phyloP scores from a whole-genome alignment of 2,113 vertebrate genomes.

The Vombatus ursinus region DNA sequence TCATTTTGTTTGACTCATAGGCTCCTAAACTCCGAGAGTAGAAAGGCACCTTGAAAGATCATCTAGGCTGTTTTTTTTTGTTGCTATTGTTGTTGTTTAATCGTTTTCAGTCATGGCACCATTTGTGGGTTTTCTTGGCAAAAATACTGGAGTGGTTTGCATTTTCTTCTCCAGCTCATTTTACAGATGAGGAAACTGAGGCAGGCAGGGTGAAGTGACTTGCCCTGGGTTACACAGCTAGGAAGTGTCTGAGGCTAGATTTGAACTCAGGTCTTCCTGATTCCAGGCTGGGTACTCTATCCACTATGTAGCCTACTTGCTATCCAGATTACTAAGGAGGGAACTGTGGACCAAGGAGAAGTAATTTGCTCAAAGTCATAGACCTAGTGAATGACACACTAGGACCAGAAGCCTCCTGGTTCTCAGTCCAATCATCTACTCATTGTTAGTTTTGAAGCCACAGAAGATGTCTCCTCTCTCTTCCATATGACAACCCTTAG shows the following conservation, averaged over 20 bases:
- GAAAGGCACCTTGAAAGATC: not conserved
- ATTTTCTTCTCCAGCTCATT: not conserved
- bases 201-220: not conserved
- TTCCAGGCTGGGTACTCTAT: not conserved
- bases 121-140: not conserved
- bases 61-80: not conserved
- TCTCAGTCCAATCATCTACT: not conserved
- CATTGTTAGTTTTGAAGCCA: not conserved
- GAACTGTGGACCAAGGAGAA: not conserved
- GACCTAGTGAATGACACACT: not conserved
- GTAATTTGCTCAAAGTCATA: not conserved
- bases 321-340: not conserved
- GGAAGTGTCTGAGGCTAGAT: not conserved
- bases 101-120: not conserved
- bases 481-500: not conserved
- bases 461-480: not conserved
- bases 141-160: not conserved
- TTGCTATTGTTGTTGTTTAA: not conserved
- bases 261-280: not conserved
- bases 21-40: not conserved
- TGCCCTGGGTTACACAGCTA: not conserved
- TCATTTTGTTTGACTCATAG: not conserved
- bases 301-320: not conserved
- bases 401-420: not conserved
- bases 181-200: not conserved